Conservation (phyloP, 2,888 invertebrate species). For the Eristalinus sepulchralis region DNA sequence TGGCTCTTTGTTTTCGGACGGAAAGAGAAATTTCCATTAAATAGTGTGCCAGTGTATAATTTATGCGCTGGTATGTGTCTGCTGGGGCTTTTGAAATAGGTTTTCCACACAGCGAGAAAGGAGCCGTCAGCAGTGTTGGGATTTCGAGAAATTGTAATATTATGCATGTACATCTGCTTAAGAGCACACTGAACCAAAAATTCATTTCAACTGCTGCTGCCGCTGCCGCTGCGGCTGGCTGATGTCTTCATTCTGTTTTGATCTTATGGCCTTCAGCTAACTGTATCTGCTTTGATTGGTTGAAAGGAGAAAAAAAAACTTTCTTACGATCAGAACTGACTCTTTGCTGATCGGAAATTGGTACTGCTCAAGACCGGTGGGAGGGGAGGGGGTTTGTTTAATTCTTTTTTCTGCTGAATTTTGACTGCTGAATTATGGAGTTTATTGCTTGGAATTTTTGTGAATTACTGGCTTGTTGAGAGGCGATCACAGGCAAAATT, state of each 20-base stretch:
- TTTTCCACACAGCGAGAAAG: background rate
- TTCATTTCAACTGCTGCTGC: too few species aligned
- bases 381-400: background rate
- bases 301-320: background rate
- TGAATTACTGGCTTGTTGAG: too few species aligned
- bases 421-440: background rate
- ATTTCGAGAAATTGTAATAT: background rate
- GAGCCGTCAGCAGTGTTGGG: background rate
- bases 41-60: slow-evolving; percentile 49
- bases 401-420: too few species aligned
- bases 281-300: background rate
- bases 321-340: background rate
- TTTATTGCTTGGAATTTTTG: background rate
- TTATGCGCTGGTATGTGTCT: background rate
- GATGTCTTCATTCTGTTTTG: background rate
- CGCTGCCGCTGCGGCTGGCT: background rate
- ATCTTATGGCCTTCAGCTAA: background rate
- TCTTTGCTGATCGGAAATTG: background rate
- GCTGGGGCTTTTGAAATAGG: background rate
- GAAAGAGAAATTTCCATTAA: slow-evolving; percentile 50
- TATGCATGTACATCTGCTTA: background rate
- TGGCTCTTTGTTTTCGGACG: background rate
- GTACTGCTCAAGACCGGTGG: background rate
- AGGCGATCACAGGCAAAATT: too few species aligned
- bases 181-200: background rate